Conservation (phyloP, 2,113 vertebrate species). For the Mungos mungo region DNA sequence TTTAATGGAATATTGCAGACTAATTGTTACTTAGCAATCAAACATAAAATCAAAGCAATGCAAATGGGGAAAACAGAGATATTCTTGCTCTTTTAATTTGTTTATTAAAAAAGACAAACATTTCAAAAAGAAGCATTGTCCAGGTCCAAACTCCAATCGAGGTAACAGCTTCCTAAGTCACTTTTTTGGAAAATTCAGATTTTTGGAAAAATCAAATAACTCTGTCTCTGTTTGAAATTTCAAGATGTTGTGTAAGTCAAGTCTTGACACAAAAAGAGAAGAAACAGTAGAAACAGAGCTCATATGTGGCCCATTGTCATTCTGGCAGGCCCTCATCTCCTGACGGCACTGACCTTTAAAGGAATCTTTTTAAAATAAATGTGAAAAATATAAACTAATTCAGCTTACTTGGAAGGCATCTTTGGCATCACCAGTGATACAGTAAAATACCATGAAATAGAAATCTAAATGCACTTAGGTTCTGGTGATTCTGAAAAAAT, state of each 20-base stretch:
- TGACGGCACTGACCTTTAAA: background rate
- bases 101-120: slow-evolving; percentile 56
- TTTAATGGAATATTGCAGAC: background rate
- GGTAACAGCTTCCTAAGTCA: slow-evolving; percentile 39
- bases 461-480: background rate
- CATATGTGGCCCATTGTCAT: background rate
- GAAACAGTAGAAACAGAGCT: background rate
- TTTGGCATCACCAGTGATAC: background rate
- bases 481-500: background rate
- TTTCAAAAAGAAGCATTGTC: slow-evolving; percentile 55
- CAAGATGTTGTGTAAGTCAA: background rate
- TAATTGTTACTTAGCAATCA: slow-evolving; percentile 12
- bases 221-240: background rate
- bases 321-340: background rate
- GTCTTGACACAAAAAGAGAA: background rate
- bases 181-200: slow-evolving; percentile 17
- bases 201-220: slow-evolving; percentile 8
- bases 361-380: background rate
- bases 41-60: slow-evolving; percentile 25
- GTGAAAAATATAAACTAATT: background rate
- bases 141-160: slow-evolving; percentile 7
- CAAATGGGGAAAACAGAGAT: background rate
- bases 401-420: background rate
- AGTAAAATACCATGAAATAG: background rate
- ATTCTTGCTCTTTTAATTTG: slow-evolving; percentile 42